These are phyloP conservation scores for Lagopus leucura DNA, from an alignment of 2,113 vertebrate species.

Conservation along the genomic window DNA sequence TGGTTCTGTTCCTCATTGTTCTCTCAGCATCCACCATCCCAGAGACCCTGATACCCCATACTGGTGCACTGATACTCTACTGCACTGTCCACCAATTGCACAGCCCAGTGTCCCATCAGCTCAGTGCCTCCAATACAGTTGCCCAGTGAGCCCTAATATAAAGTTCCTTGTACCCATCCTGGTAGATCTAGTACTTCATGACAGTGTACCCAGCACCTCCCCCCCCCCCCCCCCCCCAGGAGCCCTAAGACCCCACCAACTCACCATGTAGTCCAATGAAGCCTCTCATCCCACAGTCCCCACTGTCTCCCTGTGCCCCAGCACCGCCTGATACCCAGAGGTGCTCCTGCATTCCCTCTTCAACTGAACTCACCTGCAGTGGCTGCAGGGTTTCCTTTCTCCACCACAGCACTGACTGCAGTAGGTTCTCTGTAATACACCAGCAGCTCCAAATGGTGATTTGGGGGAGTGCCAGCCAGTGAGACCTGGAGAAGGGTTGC, in stretches of 20 bases:
- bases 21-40: not conserved
- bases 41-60: not conserved
- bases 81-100: not conserved
- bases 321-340: not conserved
- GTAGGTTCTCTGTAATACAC: not conserved
- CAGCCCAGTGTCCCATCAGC: not conserved
- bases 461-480: not conserved
- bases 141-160: not conserved
- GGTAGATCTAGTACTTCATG: not conserved
- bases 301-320: rapidly evolving
- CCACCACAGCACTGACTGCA: not conserved
- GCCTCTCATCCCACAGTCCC: not conserved
- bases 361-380: not conserved
- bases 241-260: not conserved
- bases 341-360: not conserved
- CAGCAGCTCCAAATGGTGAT: not conserved
- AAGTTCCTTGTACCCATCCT: rapidly evolving
- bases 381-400: not conserved
- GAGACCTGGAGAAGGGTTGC: not conserved
- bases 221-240: too few relatives aligned
- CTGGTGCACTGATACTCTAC: not conserved
- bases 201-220: not conserved
- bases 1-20: not conserved
- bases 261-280: not conserved
- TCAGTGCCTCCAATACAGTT: not conserved